Base-by-base conservation (phyloP, 2,113 vertebrate genomes). In the Eulemur rufifrons region DNA sequence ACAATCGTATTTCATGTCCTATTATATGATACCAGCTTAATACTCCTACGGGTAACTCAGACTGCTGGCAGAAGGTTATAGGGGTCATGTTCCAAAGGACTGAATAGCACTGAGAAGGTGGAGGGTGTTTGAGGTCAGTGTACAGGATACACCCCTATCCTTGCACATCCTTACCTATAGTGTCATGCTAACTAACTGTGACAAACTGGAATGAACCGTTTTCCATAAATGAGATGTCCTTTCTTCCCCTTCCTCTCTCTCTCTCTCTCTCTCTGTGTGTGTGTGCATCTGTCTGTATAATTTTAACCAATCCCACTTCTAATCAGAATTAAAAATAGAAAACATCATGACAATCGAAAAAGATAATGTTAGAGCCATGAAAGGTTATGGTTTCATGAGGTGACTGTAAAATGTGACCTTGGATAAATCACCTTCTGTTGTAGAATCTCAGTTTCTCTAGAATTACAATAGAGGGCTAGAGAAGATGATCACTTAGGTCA, bases 381-480 rank as follows among this genome's bases (percentile, higher is more conserved):
- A 64, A 47, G 20, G 9, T 61, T 7, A 18, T 47, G 54, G 1
- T 8, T 64, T 23, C 32, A 34, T 25, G 63, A 54, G 3, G 2
- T 20, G 25, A 61, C 12, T 25, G 3, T 45, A 23, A 61, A 74
- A 39, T n/a, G 29, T 69, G 69, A 39, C 78, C 10, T 56, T 45
- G 39, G 6, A 23, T 73, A 39, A 37, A 7, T 95, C 56, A 82
- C 6, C 47, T 15, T 20, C 32, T 25, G 9, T 45, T 0, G 12
- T 34, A 25, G 25, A 9, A 11, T 52, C n/a, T 8, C n/a, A 25
- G 20, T 82, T 91, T 66, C 77, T 37, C 17, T 21, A 2, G 1
- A 0, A n/a, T 1, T 29, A 29, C 42, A 54, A 18, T 1, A 18
- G 59, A 27, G 6, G 1, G 4, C 17, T 27, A 27, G 39, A 47